phyloP scores from a whole-genome alignment of 2,113 vertebrate species.

The Lathamus discolor region DNA sequence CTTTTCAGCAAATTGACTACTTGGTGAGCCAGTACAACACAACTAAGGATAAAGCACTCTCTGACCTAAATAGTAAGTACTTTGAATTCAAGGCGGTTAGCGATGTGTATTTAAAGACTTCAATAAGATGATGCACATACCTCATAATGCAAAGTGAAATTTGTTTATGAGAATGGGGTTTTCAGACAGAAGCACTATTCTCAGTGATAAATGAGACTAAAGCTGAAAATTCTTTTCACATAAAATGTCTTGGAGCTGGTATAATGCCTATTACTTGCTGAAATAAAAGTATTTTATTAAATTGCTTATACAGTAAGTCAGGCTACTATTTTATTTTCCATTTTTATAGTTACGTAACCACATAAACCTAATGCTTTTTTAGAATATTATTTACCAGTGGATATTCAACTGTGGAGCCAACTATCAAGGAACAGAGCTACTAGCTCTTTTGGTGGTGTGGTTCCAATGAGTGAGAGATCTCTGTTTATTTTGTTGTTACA shows the following conservation, averaged over 20 bases:
- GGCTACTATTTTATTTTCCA: not conserved
- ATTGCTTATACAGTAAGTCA: not conserved
- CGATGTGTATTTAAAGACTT: not conserved
- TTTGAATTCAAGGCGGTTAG: not conserved
- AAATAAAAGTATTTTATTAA: not conserved
- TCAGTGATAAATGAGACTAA: not conserved
- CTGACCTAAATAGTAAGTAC: constrained; percentile 92
- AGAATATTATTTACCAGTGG: not conserved
- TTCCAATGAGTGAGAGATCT: not conserved
- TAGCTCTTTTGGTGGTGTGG: not conserved
- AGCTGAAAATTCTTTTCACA: not conserved
- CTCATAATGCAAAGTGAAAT: not conserved
- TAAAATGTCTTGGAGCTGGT: not conserved
- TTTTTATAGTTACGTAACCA: not conserved
- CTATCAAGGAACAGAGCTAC: not conserved
- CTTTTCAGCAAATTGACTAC: constrained; percentile 90
- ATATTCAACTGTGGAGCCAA: not conserved
- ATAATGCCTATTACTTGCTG: not conserved
- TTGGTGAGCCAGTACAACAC: constrained; percentile 84
- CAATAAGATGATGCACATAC: not conserved
- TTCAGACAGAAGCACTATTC: not conserved
- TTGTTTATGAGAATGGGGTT: not conserved
- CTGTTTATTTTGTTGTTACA: not conserved
- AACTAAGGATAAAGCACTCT: constrained; percentile 85
- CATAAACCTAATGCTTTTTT: not conserved